These are phyloP conservation scores for Eidolon dupreanum DNA, from an alignment of 2,797 vertebrate species.

Conservation along the genomic window DNA sequence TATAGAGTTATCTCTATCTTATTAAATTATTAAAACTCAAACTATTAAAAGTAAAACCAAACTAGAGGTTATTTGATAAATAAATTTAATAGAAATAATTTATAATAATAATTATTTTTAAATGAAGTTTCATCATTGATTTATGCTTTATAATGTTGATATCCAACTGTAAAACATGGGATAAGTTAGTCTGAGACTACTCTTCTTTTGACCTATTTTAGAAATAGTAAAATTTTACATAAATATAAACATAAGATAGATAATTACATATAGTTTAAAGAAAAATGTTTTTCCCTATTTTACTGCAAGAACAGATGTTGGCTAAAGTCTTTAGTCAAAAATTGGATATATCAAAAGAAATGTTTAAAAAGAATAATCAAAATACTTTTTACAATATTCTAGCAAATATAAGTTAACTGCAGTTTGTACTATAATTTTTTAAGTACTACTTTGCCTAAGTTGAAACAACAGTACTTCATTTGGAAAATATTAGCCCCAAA, in stretches of 20 bases:
- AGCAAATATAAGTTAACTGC: background rate
- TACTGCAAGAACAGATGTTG: background rate
- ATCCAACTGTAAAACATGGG: background rate
- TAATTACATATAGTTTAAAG: background rate
- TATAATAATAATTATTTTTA: background rate
- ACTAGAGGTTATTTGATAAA: background rate
- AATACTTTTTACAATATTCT: background rate
- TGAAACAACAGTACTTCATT: background rate
- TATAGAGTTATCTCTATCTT: background rate
- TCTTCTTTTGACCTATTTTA: background rate
- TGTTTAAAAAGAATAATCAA: background rate
- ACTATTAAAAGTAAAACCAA: conserved; percentile 23
- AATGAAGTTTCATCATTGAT: background rate
- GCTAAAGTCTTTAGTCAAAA: conserved; percentile 4
- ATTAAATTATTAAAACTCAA: conserved; percentile 27
- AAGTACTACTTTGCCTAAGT: background rate
- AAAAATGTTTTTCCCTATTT: conserved; percentile 14
- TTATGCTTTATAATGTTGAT: background rate
- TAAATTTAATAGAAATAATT: background rate
- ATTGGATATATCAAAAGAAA: background rate
- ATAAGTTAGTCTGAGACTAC: background rate
- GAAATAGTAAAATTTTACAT: conserved; percentile 26
- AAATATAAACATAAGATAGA: background rate
- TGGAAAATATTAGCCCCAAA: background rate
- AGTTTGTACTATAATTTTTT: background rate